Evolutionary conservation across 2,797 vertebrate species (phyloP), one percentile per base, ranked within the genome.

Genomic region (Furcifer pardalis): DNA sequence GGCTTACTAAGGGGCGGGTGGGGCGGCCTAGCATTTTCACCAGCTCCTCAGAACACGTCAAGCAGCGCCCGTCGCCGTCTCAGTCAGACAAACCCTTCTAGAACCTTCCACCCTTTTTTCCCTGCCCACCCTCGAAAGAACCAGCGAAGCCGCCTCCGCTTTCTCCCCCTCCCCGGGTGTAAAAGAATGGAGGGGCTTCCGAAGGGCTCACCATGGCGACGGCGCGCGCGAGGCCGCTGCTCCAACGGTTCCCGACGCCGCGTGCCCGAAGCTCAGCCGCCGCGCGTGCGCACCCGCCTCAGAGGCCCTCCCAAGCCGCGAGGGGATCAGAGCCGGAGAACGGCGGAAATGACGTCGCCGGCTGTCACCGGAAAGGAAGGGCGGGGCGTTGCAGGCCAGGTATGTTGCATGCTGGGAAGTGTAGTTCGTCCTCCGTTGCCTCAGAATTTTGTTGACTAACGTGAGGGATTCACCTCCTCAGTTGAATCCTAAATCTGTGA

Each of bases 161-260:
- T 30, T 10, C 7, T n/a, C 44, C 7, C 44, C 7, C 4, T 63
- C 30, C 30, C 6, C 56, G 25, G 25, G 49, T 13, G 23, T 1
- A 27, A 7, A 15, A 2, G 30, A 2, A 2, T 0, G 17, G 3
- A n/a, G 2, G 1, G 68, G 66, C 17, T 10, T 6, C 7, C 78
- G 9, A 42, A 13, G 27, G n/a, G 32, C 82, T 81, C 72, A 84
- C 86, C 86, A 87, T 87, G 56, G 72, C 52, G 56, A 25, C 19
- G 62, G 27, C 1, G 44, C 2, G 63, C 13, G 15, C 35, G 30
- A 60, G 52, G 35, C 65, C 59, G 12, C 65, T 35, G 32, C 63
- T 2, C 0, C 42, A 5, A 0, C 44, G 1, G 1, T 0, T 23
- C 59, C 35, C 25, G 13, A 60, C 5, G 49, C 73, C 73, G 77